Evolutionary conservation across 2,113 vertebrate species (phyloP), one percentile per base, ranked within the genome.

Genomic region (Turnix velox): DNA sequence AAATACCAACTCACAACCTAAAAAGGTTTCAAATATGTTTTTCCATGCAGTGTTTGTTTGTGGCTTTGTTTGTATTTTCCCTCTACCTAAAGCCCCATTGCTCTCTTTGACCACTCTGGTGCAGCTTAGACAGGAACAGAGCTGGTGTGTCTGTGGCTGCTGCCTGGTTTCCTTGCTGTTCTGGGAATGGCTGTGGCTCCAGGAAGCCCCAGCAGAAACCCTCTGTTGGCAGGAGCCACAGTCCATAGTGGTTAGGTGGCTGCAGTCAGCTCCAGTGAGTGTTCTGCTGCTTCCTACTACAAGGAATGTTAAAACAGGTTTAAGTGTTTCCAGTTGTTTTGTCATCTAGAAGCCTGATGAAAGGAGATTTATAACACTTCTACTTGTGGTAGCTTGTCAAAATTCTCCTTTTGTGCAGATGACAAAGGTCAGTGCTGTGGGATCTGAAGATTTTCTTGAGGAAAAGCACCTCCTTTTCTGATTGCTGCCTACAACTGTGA

Each of bases 291-390:
- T 59, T 88, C 42, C 54, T 65, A 2, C 69, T 87, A 42, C 71
- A 52, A 45, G 24, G 51, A 93, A 69, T 55, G 42, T 66, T 88
- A 76, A 86, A 93, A 51, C 77, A 92, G 69, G 82, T 72, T 79
- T 84, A 87, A 95, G 78, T 63, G 69, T 87, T 96, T 92, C 77
- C 94, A 91, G 74, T 92, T 93, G 92, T 81, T 88, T 46, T 11
- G 0, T 54, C 48, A 65, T n/a, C 73, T 92, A 14, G 77, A 94
- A 80, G 77, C 71, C 77, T 76, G 74, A 89, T 79, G 93, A 95
- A 93, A 93, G 87, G 58, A 75, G 58, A 73, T 91, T 84, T 92
- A 62, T 89, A 89, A 87, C 58, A 61, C 66, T 94, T 95, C 49
- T 2, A 19, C 61, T 87, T 78, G 77, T 28, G 66, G 91, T 66